Base-by-base conservation (phyloP, 2,797 vertebrate species). In the Brachyalestes nurse region DNA sequence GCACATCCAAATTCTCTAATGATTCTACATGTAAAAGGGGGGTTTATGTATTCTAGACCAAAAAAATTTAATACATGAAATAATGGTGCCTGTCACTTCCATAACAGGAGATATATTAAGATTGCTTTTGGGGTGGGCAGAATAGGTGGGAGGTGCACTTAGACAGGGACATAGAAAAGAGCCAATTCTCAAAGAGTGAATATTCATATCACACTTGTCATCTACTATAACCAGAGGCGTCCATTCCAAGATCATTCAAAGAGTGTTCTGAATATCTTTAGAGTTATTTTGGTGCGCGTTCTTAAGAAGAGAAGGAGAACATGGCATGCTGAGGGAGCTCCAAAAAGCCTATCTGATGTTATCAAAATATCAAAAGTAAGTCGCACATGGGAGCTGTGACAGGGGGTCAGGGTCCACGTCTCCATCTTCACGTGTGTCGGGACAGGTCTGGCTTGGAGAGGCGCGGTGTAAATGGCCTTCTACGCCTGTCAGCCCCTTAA, bases 21-120 rank as follows among this genome's bases (percentile, higher is more conserved):
- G 89, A 90, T 89, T 91, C 90, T 90, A 91, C 91, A 93, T 93
- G 84, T 88, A 87, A 87, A 7, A 85, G 64, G 38, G 87, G 90
- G 88, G 91, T 93, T 92, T 90, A 89, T 90, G 91, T 90, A 89
- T 91, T 92, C 82, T 82, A 87, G 82, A 80, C 78, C 81, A 86
- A 61, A 85, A 85, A 84, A 82, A 86, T 74, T 64, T 83, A 84
- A 84, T 78, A 82, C 23, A 82, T 67, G 71, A 83, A 87, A 80
- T 82, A 85, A 80, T 80, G 77, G 66, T 45, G 75, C 74, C 84
- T 86, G 84, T 80, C 83, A 86, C 61, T 75, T 57, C 72, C 71
- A 75, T 75, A 19, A 85, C 80, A 81, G 83, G 53, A 85, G 76
- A 81, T 76, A 55, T 47, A 55, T 55, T 42, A 64, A 38, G 25